Percentiles rank a stretch among this genome's conserved stretches.
phyloP scores from a whole-genome alignment of 2,888 invertebrate species.

The Dicranocentrus wangi region DNA sequence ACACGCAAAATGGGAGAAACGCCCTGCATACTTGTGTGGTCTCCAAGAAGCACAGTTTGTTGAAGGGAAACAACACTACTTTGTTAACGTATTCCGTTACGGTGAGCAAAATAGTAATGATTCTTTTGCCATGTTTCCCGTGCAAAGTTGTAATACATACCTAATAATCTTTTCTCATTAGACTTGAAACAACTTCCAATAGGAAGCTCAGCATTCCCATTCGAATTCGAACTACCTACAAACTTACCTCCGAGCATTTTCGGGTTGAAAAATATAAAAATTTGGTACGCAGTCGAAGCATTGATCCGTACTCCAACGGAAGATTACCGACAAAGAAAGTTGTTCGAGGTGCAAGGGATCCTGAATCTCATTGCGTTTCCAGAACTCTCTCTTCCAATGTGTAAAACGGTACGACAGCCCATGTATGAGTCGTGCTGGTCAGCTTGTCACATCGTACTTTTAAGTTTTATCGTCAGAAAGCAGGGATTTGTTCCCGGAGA shows the following conservation, averaged over 20 bases:
- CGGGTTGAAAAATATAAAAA: conserved; percentile 22
- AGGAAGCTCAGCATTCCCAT: conserved; percentile 42
- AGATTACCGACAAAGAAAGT: conserved; percentile 17
- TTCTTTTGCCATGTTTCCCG: neutral
- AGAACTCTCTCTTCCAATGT: conserved; percentile 15
- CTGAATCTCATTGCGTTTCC: conserved; percentile 36
- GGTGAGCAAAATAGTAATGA: conserved; percentile 24
- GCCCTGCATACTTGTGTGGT: conserved; percentile 80
- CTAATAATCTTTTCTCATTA: too few relatives aligned
- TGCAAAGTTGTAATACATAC: neutral
- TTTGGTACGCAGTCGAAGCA: conserved; percentile 31
- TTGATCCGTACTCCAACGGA: neutral
- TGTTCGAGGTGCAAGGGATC: conserved; percentile 23
- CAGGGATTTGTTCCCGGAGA: conserved; percentile 55
- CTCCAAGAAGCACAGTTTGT: conserved; percentile 42
- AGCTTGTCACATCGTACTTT: neutral
- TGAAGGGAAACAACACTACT: conserved; percentile 26
- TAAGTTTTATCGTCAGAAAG: conserved; percentile 33
- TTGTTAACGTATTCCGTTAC: conserved; percentile 37
- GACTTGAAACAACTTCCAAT: conserved; percentile 13
- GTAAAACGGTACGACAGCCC: conserved; percentile 27
- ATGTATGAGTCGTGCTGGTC: conserved; percentile 33
- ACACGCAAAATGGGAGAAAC: conserved; percentile 77
- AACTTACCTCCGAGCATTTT: conserved; percentile 31
- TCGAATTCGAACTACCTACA: conserved; percentile 43